Percentiles rank a stretch among this genome's conserved stretches.
Evolutionary conservation across 2,888 invertebrate species (phyloP).

Genomic region (Homarus gammarus): DNA sequence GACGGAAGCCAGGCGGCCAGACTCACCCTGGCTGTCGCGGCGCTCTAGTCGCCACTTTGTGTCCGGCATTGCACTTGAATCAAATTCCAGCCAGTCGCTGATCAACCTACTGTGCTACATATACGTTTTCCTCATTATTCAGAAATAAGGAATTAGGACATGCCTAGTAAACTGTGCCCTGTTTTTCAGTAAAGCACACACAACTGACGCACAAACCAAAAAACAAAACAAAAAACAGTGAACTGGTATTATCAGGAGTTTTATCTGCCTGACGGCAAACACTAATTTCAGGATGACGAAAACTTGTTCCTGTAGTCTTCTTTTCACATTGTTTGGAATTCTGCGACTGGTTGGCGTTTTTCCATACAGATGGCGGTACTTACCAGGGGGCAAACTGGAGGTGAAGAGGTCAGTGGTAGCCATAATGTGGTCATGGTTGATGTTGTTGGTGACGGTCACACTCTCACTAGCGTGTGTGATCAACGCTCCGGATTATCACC

Average conservation of each 20-base stretch:
- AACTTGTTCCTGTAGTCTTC: background rate
- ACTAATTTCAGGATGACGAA: background rate
- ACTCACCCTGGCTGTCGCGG: background rate
- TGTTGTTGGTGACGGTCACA: slow-evolving; percentile 9
- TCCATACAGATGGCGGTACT: slow-evolving; percentile 28
- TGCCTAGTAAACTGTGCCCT: too few species aligned
- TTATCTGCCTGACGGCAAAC: background rate
- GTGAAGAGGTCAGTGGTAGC: slow-evolving; percentile 22
- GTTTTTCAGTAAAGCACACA: too few species aligned
- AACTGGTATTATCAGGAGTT: background rate
- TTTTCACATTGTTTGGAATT: background rate
- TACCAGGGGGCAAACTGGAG: slow-evolving; percentile 19
- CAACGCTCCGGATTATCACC: slow-evolving; percentile 16
- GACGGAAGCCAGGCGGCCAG: background rate
- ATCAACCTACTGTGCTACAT: too few species aligned
- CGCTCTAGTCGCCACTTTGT: background rate
- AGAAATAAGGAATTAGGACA: too few species aligned
- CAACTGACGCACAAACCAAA: too few species aligned
- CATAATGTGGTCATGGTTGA: slow-evolving; percentile 48
- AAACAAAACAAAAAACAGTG: too few species aligned
- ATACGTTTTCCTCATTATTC: too few species aligned
- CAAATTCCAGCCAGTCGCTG: too few species aligned
- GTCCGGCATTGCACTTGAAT: too few species aligned
- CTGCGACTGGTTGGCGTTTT: slow-evolving; percentile 34
- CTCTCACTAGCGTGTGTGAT: slow-evolving; percentile 49